Conservation (phyloP, 2,113 vertebrate genomes). For the Notarius lentiginosus region DNA sequence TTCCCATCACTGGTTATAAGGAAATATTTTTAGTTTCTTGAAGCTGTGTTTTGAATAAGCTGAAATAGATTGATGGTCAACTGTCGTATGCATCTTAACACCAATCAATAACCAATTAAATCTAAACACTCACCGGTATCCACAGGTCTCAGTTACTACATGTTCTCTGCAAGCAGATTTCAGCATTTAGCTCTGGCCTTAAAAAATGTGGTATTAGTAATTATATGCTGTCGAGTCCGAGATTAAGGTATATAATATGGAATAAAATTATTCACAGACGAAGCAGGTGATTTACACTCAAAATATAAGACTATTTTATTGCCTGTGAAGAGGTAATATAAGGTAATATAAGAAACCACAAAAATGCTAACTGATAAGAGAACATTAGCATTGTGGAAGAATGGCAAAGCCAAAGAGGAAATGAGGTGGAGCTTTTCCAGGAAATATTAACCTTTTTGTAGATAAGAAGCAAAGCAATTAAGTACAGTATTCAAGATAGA, state of each 20-base stretch:
- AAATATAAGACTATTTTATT: neutral
- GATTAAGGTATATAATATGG: neutral
- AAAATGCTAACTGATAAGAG: slow-evolving; percentile 5
- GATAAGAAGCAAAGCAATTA: slow-evolving; percentile 21
- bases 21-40: neutral
- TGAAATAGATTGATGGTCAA: slow-evolving; percentile 1
- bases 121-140: neutral
- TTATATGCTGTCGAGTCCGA: neutral
- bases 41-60: slow-evolving; percentile 15
- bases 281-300: neutral
- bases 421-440: neutral
- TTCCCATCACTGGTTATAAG: neutral
- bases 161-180: slow-evolving; percentile 4
- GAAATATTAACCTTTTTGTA: slow-evolving; percentile 1
- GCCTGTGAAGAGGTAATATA: neutral
- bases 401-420: neutral
- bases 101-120: slow-evolving; percentile 7
- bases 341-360: neutral
- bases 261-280: slow-evolving; percentile 1
- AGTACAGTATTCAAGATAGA: slow-evolving; percentile 5
- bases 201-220: neutral
- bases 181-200: neutral
- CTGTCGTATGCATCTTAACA: slow-evolving; percentile 4
- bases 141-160: neutral
- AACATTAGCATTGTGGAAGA: neutral